Percentiles rank a stretch among this genome's conserved stretches.
phyloP scores from a whole-genome alignment of 2,113 vertebrate genomes.

The Dinomys branickii region DNA sequence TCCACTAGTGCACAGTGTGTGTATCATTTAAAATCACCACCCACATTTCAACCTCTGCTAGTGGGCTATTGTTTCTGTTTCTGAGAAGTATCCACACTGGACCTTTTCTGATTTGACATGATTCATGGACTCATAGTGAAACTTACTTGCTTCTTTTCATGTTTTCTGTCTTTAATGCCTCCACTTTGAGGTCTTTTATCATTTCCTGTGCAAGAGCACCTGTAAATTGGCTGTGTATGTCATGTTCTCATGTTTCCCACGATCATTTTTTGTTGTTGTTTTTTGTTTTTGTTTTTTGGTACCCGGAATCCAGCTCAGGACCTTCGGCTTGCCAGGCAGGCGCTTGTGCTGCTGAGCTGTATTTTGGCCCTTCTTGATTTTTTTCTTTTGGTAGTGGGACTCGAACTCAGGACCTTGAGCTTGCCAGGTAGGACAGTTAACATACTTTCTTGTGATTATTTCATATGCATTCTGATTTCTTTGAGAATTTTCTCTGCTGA shows the following conservation, averaged over 20 bases:
- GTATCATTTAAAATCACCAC: background rate
- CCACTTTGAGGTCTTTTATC: background rate
- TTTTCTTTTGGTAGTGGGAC: too few relatives aligned
- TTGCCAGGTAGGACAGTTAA: too few relatives aligned
- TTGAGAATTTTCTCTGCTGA: too few relatives aligned
- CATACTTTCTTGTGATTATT: too few relatives aligned
- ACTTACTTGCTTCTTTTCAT: background rate
- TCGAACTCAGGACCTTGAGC: too few relatives aligned
- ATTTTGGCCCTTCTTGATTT: too few relatives aligned
- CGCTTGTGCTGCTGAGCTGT: too few relatives aligned
- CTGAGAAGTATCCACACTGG: background rate
- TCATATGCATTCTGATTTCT: too few relatives aligned
- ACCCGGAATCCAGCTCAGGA: too few relatives aligned
- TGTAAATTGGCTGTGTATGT: background rate
- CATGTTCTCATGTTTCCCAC: background rate
- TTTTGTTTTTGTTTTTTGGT: too few relatives aligned
- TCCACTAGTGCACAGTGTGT: background rate
- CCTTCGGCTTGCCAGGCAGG: too few relatives aligned
- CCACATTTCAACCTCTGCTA: background rate
- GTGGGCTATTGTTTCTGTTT: background rate
- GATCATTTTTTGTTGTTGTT: too few relatives aligned
- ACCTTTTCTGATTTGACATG: background rate
- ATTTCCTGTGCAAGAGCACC: background rate
- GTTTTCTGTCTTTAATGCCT: background rate
- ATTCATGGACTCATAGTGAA: background rate